Base-by-base conservation (phyloP, 2,888 invertebrate species). In the Ligdia adustata region DNA sequence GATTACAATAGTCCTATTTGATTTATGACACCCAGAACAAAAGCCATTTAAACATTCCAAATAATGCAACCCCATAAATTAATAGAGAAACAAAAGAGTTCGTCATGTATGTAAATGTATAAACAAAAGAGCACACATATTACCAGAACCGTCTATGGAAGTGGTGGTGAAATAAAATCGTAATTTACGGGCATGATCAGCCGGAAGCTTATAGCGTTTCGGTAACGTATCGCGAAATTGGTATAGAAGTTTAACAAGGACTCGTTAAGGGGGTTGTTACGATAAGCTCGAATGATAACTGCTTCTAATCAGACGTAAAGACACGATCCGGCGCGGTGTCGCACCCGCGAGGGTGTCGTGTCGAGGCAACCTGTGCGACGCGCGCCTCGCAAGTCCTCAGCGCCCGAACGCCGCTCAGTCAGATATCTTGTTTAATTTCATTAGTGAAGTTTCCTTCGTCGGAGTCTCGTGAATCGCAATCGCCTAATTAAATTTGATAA, bases 241-340 rank as follows among this genome's bases (percentile, higher is more conserved):
- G 70, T 71, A 73, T 75, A 73, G 79, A 82, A 81, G 79, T 86
- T 86, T 83, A 82, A 82, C 84, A 84, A 79, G 82, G 79, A 75
- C 79, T 84, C 82, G 79, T 85, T 81, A 84, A 78, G 75, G 75
- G 68, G 72, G 79, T 66, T 73, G 81, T 82, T 78, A 84, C 79
- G 83, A 87, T 84, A 85, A 84, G 84, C 82, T 77, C 75, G 73
- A 72, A 72, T 84, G 84, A 88, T 89, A 85, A 87, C 86, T 79
- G 83, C 81, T 87, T 82, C 84, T 84, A 86, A 84, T 86, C 85
- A 82, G 79, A 76, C 75, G 74, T 82, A 83, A 86, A 83, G 81
- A 79, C 75, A 72, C 52, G 52, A 32, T 38, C 37, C 63, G 27
- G 35, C 44, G 43, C 62, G 55, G 52, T 61, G 31, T 13, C 26